Base-by-base conservation (phyloP, 2,797 vertebrate genomes). In the Sparus aurata region DNA sequence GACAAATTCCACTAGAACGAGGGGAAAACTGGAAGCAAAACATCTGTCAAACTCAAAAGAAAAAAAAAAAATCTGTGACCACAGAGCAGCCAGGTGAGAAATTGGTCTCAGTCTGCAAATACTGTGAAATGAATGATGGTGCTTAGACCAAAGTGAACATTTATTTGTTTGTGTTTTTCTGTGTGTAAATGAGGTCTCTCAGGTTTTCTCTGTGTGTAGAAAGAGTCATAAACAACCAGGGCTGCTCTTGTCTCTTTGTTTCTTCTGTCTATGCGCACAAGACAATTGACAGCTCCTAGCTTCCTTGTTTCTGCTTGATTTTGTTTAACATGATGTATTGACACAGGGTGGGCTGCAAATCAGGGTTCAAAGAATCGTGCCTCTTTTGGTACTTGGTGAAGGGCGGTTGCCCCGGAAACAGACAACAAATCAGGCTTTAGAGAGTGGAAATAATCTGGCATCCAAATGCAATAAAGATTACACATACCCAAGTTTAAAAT, bases 391-490 rank as follows among this genome's bases (percentile, higher is more conserved):
- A 18, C 59, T 68, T 57, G 10, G 16, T 27, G 27, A 60, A 69
- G 3, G 8, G 20, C 11, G 5, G 62, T 73, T 75, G 30, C 58
- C 69, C 3, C 82, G 53, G 75, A 77, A 85, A 87, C 64, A 70
- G 60, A 75, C 61, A 72, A 73, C 47, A 72, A 55, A 45, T 73
- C 66, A 0, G 52, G 27, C 38, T 52, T 2, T 1, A 47, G 76
- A 25, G 12, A 65, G 59, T 34, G 25, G 23, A 53, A 62, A 77
- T 63, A 73, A 70, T 71, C 34, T 11, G 50, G 3, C 30, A 38
- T 25, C 22, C 7, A 50, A 22, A 72, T 23, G 49, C 20, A 73
- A 45, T 57, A 27, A 71, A 67, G 50, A 34, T 1, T 27, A 49
- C 47, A 41, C 34, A 23, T 34, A 12, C 7, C 11, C 8, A 25